phyloP scores from a whole-genome alignment of 2,113 vertebrate genomes.

The zebrafish (Danio rerio) region DNA sequence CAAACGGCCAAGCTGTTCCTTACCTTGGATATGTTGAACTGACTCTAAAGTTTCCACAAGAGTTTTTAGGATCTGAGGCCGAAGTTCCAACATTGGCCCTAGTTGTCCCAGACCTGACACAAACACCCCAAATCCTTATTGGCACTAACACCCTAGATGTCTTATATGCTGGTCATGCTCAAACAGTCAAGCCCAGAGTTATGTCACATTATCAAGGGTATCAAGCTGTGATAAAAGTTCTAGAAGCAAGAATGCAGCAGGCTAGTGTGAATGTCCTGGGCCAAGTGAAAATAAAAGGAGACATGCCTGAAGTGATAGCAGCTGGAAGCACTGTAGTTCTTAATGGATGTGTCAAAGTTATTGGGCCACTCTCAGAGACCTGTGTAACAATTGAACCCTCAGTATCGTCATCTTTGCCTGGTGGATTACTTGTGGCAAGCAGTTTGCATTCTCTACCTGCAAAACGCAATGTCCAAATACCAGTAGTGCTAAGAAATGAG shows the following conservation, averaged over 20 bases:
- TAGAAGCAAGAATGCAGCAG: not conserved
- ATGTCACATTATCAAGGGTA: not conserved
- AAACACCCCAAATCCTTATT: not conserved
- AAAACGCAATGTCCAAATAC: no score
- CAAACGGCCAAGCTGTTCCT: slow-evolving; percentile 11
- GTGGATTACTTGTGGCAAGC: not conserved
- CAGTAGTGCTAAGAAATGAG: not conserved
- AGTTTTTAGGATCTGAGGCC: not conserved
- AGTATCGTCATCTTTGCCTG: not conserved
- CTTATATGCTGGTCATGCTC: not conserved
- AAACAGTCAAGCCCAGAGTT: not conserved
- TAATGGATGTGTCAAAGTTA: not conserved
- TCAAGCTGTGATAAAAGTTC: slow-evolving; percentile 8
- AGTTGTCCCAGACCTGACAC: not conserved
- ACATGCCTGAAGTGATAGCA: no score
- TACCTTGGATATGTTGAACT: slow-evolving; percentile 16
- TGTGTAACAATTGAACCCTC: not conserved
- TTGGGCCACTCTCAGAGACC: not conserved
- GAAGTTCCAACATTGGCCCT: not conserved
- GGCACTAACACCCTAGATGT: slow-evolving; percentile 35
- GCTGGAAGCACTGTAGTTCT: not conserved
- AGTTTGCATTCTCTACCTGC: not conserved
- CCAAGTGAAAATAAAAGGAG: not conserved
- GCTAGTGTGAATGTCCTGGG: not conserved
- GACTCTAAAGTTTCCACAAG: not conserved